A percentile compares a stretch with the other conserved stretches of the same genome.
Conservation (phyloP, 2,113 vertebrate genomes). For the Poeciliopsis prolifica region DNA sequence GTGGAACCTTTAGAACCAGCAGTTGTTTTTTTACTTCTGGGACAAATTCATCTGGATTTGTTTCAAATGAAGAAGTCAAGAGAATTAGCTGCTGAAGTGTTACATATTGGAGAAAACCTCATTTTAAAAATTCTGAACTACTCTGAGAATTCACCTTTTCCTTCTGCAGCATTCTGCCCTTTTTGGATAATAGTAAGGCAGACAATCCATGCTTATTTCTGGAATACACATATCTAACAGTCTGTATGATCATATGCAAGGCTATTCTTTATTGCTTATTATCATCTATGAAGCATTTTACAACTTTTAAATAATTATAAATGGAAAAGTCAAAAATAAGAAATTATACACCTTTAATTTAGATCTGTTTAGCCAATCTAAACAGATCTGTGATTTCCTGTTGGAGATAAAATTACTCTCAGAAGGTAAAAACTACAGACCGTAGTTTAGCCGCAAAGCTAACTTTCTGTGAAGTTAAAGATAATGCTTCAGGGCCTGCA, state of each 20-base stretch:
- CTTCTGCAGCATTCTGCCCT: not conserved
- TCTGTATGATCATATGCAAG: not conserved
- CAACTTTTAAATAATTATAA: not conserved
- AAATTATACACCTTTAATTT: not conserved
- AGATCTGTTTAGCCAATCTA: not conserved
- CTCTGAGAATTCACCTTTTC: slow-evolving; percentile 30
- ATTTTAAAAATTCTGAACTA: too few relatives aligned
- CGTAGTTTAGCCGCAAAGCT: slow-evolving; percentile 18
- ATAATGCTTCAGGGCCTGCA: slow-evolving; percentile 27
- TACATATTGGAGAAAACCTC: not conserved
- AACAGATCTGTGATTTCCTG: not conserved
- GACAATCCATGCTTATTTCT: slow-evolving; percentile 6
- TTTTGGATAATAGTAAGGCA: slow-evolving; percentile 30
- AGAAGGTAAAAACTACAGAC: slow-evolving; percentile 13
- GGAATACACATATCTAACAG: not conserved
- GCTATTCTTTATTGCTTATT: not conserved
- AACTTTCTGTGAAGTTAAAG: slow-evolving; percentile 41
- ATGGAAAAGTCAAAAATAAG: not conserved
- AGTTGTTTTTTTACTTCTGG: too few relatives aligned
- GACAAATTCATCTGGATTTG: not conserved
- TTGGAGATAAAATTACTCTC: slow-evolving; percentile 9
- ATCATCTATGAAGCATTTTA: not conserved
- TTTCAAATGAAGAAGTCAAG: not conserved
- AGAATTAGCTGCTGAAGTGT: not conserved
- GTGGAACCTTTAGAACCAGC: too few relatives aligned